These are phyloP conservation scores for Chrysochloris asiatica DNA, from an alignment of 2,113 vertebrate genomes.

Conservation along the genomic window DNA sequence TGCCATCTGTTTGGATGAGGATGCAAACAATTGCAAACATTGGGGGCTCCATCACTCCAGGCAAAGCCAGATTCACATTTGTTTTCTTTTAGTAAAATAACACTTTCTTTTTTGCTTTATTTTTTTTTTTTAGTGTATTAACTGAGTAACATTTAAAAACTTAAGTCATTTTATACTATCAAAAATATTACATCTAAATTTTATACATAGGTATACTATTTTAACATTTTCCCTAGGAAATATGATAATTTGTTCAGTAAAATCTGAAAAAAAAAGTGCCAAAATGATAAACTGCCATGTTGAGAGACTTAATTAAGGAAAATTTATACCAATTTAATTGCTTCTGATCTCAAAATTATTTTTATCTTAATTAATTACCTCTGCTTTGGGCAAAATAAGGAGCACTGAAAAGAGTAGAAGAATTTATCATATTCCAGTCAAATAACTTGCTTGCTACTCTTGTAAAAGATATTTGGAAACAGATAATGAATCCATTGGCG, in stretches of 20 bases:
- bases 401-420: constrained; percentile 13
- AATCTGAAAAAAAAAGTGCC: constrained; percentile 31
- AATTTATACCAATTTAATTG: constrained; percentile 76
- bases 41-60: constrained; percentile 36
- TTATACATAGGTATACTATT: background rate
- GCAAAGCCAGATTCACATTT: constrained; percentile 47
- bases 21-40: constrained; percentile 51
- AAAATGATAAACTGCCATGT: constrained; percentile 66
- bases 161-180: background rate
- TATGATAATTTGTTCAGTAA: constrained; percentile 48
- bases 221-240: background rate
- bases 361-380: constrained; percentile 77
- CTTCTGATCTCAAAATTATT: constrained; percentile 70
- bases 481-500: constrained; percentile 20
- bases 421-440: constrained; percentile 63
- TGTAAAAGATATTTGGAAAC: constrained; percentile 51
- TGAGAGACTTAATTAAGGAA: constrained; percentile 74
- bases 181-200: background rate
- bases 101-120: background rate
- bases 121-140: constrained; percentile 33
- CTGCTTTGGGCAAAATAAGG: constrained; percentile 74
- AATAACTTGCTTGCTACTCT: constrained; percentile 50
- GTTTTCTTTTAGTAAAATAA: constrained; percentile 43
- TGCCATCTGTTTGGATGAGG: constrained; percentile 61
- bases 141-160: background rate